These are phyloP conservation scores for Lathronympha strigana DNA, from an alignment of 2,888 invertebrate genomes.

Conservation along the genomic window DNA sequence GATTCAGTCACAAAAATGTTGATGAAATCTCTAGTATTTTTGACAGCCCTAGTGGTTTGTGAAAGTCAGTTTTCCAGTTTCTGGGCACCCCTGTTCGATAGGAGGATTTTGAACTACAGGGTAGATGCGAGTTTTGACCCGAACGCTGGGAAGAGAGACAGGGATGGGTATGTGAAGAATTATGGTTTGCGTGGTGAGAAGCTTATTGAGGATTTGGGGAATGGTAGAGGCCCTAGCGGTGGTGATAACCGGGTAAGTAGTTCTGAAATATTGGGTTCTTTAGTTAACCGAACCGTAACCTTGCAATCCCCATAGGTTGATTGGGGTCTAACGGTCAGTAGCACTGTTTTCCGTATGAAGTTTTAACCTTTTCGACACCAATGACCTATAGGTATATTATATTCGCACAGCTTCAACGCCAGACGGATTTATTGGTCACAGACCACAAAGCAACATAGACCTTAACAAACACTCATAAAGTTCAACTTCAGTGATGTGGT, in stretches of 20 bases:
- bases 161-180: conserved; percentile 54
- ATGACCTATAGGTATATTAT: too few species aligned
- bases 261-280: neutral
- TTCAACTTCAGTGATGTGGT: too few species aligned
- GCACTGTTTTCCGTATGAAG: too few species aligned
- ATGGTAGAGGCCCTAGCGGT: conserved; percentile 56
- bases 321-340: too few species aligned
- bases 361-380: too few species aligned
- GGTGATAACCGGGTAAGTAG: conserved; percentile 52
- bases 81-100: conserved; percentile 72
- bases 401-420: too few species aligned
- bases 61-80: conserved; percentile 68
- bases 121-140: conserved; percentile 67
- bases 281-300: neutral
- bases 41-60: conserved; percentile 48
- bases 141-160: conserved; percentile 53
- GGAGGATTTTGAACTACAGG: conserved; percentile 65
- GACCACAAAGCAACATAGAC: too few species aligned
- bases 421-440: too few species aligned
- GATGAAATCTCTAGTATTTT: conserved; percentile 45
- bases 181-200: conserved; percentile 66
- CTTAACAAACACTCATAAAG: too few species aligned
- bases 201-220: conserved; percentile 68
- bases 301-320: too few species aligned
- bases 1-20: conserved; percentile 41